Conservation (phyloP, 2,113 vertebrate genomes). For the Gymnogyps californianus region DNA sequence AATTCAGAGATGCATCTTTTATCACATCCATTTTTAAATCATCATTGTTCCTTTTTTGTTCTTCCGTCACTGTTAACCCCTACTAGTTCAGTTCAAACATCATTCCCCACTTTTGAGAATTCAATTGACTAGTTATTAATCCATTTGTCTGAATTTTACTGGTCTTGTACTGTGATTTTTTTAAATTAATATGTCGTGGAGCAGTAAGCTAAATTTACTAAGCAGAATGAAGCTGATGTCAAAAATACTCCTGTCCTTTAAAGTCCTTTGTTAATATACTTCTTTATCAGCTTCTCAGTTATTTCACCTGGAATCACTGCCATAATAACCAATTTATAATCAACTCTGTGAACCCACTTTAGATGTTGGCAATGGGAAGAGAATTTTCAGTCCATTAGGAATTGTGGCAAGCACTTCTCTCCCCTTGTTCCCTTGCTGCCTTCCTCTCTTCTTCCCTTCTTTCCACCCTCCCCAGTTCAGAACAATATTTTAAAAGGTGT, state of each 20-base stretch:
- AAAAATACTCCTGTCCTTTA: background rate
- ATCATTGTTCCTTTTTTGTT: background rate
- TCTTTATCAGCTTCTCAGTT: background rate
- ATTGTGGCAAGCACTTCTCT: background rate
- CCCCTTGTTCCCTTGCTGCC: background rate
- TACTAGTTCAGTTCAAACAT: background rate
- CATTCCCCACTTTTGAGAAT: background rate
- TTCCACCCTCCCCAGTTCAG: background rate
- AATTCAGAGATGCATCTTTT: background rate
- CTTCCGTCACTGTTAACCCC: background rate
- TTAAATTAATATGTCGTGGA: background rate
- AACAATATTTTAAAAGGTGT: background rate
- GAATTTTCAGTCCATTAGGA: background rate
- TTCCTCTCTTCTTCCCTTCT: background rate
- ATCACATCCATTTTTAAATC: background rate
- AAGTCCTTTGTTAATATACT: background rate
- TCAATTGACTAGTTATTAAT: background rate
- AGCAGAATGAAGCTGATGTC: background rate
- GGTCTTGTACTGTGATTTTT: background rate
- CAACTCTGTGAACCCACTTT: background rate
- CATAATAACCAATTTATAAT: background rate
- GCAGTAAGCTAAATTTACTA: background rate
- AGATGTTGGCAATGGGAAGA: background rate
- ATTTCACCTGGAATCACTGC: background rate
- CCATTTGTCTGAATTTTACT: background rate